Conservation (phyloP, 1,140 invertebrate genomes). For the Chrysoperla carnea region DNA sequence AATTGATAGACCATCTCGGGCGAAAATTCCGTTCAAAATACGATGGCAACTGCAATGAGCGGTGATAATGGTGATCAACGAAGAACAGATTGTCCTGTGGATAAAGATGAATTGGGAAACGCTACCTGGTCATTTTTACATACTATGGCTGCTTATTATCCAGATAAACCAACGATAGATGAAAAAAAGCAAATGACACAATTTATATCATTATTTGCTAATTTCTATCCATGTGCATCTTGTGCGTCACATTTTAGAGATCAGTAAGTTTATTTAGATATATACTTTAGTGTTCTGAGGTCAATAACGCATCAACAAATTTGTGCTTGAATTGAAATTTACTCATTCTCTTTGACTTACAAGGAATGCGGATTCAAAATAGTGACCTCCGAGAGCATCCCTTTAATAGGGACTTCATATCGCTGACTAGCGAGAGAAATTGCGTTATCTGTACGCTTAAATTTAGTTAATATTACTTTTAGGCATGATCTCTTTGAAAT, state of each 20-base stretch:
- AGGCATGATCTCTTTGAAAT: too few relatives aligned
- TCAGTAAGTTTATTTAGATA: conserved; percentile 40
- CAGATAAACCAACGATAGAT: conserved; percentile 57
- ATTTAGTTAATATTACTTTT: too few relatives aligned
- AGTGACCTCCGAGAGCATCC: too few relatives aligned
- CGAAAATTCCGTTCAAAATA: not conserved
- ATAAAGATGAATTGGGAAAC: conserved; percentile 52
- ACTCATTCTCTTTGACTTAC: not conserved
- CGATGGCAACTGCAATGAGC: too few relatives aligned
- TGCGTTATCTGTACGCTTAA: too few relatives aligned
- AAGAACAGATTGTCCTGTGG: conserved; percentile 49
- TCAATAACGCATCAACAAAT: too few relatives aligned
- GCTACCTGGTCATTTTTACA: conserved; percentile 88
- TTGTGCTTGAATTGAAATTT: too few relatives aligned
- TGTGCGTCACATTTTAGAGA: conserved; percentile 81
- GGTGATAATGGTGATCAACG: not conserved
- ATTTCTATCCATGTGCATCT: conserved; percentile 86
- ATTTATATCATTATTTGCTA: conserved; percentile 75
- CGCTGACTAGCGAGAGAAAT: too few relatives aligned
- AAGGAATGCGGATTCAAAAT: not conserved
- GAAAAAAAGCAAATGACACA: conserved; percentile 59
- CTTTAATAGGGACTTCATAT: too few relatives aligned
- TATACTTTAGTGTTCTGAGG: not conserved
- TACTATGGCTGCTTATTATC: conserved; percentile 92
- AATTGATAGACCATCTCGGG: not conserved